Evolutionary conservation across 92 coral and sea anemone species (phyloP).

Genomic region (Phenganax stokvisi): DNA sequence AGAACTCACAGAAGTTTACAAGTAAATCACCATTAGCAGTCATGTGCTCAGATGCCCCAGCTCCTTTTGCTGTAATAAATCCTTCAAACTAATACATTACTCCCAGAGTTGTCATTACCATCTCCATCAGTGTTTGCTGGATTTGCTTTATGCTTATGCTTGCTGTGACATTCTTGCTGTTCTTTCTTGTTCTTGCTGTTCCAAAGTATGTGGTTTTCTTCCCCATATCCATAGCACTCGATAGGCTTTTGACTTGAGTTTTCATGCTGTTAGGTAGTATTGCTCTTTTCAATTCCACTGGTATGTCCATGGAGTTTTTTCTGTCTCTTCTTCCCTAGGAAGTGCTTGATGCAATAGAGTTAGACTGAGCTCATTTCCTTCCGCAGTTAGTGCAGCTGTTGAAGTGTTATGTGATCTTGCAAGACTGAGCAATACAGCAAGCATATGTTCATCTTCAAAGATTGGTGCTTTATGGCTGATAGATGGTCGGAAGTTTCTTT

Average conservation of each 20-base stretch:
- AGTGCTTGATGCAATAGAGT: background rate
- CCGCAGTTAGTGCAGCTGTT: background rate
- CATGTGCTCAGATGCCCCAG: constrained; percentile 53
- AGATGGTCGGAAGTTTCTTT: constrained; percentile 14
- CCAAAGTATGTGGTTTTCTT: constrained; percentile 42
- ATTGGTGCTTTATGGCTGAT: constrained; percentile 17
- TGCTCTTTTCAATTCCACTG: background rate
- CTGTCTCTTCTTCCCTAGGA: background rate
- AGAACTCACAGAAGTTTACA: constrained; percentile 36
- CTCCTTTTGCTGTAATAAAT: background rate
- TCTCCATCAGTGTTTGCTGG: constrained; percentile 30
- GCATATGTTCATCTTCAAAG: constrained; percentile 10
- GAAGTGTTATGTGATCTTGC: background rate
- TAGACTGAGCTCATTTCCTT: background rate
- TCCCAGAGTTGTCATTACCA: constrained; percentile 35
- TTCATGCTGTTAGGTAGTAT: background rate
- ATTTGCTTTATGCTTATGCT: constrained; percentile 36
- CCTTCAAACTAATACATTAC: constrained; percentile 38
- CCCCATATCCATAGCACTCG: constrained; percentile 39
- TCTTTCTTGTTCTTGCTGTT: constrained; percentile 16
- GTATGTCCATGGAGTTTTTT: background rate
- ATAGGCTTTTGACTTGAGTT: constrained; percentile 12
- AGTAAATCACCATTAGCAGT: constrained; percentile 39
- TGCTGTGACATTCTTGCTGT: background rate
- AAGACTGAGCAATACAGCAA: constrained; percentile 2